Conservation (phyloP, 2,113 vertebrate species). For the Talpa occidentalis region DNA sequence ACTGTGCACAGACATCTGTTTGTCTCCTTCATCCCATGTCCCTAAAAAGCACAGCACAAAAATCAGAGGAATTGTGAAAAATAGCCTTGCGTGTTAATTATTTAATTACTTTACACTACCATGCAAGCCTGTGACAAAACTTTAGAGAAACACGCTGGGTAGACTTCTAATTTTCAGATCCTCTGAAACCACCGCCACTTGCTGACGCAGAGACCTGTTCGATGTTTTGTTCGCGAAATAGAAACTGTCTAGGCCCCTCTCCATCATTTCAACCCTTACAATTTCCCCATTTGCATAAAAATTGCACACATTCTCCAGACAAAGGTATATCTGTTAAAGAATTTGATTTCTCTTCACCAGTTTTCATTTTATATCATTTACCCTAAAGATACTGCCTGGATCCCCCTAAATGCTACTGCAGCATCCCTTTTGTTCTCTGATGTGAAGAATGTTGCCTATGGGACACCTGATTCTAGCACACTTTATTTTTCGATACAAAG, state of each 20-base stretch:
- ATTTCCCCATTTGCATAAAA: slow-evolving; percentile 45
- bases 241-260: slow-evolving; percentile 55
- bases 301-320: slow-evolving; percentile 1
- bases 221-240: slow-evolving; percentile 48
- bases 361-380: slow-evolving; percentile 55
- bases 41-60: background rate
- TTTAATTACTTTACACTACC: background rate
- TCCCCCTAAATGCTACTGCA: slow-evolving; percentile 30
- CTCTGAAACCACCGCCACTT: slow-evolving; percentile 39
- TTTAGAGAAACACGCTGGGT: background rate
- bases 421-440: slow-evolving; percentile 58
- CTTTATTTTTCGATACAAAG: slow-evolving; percentile 57
- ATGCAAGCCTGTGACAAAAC: slow-evolving; percentile 30
- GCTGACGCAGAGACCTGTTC: slow-evolving; percentile 2
- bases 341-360: slow-evolving; percentile 57
- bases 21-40: background rate
- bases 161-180: background rate
- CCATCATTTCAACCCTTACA: slow-evolving; percentile 31
- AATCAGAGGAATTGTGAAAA: background rate
- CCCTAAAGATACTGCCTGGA: slow-evolving; percentile 47
- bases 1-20: background rate
- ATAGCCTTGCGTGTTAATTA: background rate
- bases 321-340: slow-evolving; percentile 39
- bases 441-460: slow-evolving; percentile 41
- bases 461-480: slow-evolving; percentile 42